Base-by-base conservation (phyloP, 2,888 invertebrate species). In the Amiota mariae region DNA sequence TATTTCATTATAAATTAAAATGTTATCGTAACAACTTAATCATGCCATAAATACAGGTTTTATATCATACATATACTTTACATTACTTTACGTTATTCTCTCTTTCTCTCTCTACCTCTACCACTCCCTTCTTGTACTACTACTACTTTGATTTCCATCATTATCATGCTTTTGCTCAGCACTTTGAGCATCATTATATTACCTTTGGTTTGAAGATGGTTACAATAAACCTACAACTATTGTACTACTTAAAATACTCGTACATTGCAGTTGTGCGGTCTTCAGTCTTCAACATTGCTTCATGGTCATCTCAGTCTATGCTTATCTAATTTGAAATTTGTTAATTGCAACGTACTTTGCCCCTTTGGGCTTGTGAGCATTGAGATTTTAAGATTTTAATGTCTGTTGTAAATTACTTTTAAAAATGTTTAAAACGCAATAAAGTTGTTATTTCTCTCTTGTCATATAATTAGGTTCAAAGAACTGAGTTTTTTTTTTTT, bases 11-110 rank as follows among this genome's bases (percentile, higher is more conserved):
- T 82, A 85, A 85, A 86, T 85, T 84, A 85, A 85, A 87, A 77
- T 79, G 82, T 80, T 85, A 85, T 85, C 84, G 77, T 77, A 73
- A 85, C 86, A 83, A 83, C 85, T 84, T 81, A 81, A 85, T 84
- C 83, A 78, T 76, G 70, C 77, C 75, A 81, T 82, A 78, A 84
- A 85, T 47, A 36, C 47, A 15, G 20, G 57, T 13, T 59, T 59
- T 59, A 13, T 59, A 59, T 59, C 57, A 59, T 59, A 18, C 57
- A 59, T 59, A 18, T 20, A 59, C 57, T 59, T 59, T 59, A n/a
- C 36, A 6, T 36, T 59, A 18, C 13, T 57, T 57, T 15, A 63
- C n/a, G 12, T 46, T 12, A 46, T 13, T 63, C 9, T 63, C 46
- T 63, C 8, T 13, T 46, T 24, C 24, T 24, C 24, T 36, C 36